phyloP scores from a whole-genome alignment of 2,113 vertebrate genomes.

The Saguinus imperator region DNA sequence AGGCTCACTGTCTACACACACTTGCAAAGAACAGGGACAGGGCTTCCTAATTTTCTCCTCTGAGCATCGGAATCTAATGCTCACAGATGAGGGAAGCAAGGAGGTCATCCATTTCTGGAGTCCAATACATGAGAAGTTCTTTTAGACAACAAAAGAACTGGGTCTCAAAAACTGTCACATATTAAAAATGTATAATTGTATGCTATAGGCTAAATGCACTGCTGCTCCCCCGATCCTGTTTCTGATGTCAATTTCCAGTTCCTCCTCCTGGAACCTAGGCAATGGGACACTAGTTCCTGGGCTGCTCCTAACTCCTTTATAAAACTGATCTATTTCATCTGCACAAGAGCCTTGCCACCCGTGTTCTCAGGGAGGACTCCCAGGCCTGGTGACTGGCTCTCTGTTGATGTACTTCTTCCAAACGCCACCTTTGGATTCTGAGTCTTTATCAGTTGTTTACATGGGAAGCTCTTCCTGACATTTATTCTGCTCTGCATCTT shows the following conservation, averaged over 20 bases:
- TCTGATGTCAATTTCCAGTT: background rate
- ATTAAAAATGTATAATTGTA: background rate
- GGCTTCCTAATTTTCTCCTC: background rate
- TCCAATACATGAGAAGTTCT: background rate
- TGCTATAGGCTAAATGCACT: background rate
- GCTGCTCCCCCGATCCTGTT: accelerated
- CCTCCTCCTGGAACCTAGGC: too few relatives aligned
- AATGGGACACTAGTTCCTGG: background rate
- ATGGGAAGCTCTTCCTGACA: background rate
- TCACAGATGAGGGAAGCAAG: background rate
- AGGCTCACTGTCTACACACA: background rate
- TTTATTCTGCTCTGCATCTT: background rate
- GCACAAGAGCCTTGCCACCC: background rate
- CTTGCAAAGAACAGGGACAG: background rate
- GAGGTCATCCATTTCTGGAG: background rate
- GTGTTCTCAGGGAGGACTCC: background rate
- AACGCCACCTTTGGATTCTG: background rate
- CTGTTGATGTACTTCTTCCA: background rate
- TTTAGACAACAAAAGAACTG: background rate
- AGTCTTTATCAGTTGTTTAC: too few relatives aligned
- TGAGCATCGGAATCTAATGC: background rate
- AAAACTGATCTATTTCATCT: background rate
- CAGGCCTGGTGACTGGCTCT: background rate
- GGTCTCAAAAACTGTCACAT: background rate
- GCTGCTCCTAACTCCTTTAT: background rate